These are phyloP conservation scores for Yponomeuta malinellus DNA, from an alignment of 2,888 invertebrate species.

Conservation along the genomic window DNA sequence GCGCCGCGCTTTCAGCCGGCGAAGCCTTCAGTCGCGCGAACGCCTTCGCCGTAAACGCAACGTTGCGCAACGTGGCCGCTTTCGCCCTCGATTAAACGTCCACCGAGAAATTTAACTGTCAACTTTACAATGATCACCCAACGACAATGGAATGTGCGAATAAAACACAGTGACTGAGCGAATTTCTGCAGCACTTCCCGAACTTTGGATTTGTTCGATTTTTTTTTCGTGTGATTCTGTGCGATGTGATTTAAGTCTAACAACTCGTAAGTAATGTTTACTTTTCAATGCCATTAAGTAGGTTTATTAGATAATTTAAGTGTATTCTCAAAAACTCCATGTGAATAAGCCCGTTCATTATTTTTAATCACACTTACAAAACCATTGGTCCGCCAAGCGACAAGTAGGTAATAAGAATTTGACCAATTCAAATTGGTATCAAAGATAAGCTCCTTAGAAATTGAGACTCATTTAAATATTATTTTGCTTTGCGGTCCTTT, in stretches of 20 bases:
- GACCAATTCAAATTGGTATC: conserved; percentile 7
- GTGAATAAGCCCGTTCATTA: neutral
- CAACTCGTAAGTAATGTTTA: conserved; percentile 40
- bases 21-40: conserved; percentile 8
- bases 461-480: conserved; percentile 6
- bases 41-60: neutral
- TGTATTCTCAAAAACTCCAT: neutral
- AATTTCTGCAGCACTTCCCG: conserved; percentile 14
- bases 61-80: neutral
- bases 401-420: neutral
- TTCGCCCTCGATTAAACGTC: neutral
- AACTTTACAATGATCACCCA: conserved; percentile 10
- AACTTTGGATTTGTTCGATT: conserved; percentile 47
- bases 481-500: neutral
- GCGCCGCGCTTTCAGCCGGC: neutral
- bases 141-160: neutral
- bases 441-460: conserved; percentile 4
- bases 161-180: conserved; percentile 1
- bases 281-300: neutral
- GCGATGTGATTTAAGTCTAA: conserved; percentile 56
- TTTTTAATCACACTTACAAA: neutral
- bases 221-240: conserved; percentile 38
- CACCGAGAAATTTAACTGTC: neutral
- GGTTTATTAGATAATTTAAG: neutral
- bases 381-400: neutral